Conservation (phyloP, 1,140 invertebrate genomes). For the Monochamus saltuarius region DNA sequence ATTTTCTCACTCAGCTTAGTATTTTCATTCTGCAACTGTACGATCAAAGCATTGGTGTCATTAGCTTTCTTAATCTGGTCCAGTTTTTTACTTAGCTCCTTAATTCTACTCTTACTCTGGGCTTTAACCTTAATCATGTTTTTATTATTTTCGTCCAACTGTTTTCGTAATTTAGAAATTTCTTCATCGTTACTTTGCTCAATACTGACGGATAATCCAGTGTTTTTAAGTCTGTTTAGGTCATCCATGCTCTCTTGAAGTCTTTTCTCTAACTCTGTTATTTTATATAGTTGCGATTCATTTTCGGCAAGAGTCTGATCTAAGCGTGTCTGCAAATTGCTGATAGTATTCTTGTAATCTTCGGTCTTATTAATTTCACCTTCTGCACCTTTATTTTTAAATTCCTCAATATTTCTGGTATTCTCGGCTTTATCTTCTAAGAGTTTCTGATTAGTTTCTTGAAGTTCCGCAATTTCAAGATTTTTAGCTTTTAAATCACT, state of each 20-base stretch:
- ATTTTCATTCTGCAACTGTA: conserved; percentile 59
- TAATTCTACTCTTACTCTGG: conserved; percentile 76
- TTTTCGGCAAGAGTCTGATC: conserved; percentile 31
- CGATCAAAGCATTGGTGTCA: conserved; percentile 68
- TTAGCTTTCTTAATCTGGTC: conserved; percentile 73
- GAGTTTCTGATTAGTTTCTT: conserved; percentile 59
- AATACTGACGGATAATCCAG: conserved; percentile 6
- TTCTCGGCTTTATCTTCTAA: conserved; percentile 27
- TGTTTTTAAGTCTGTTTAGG: conserved; percentile 43
- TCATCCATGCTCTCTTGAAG: conserved; percentile 51
- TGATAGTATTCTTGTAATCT: conserved; percentile 40
- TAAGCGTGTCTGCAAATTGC: conserved; percentile 54
- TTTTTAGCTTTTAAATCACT: conserved; percentile 42
- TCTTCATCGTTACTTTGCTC: conserved; percentile 45
- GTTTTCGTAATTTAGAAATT: conserved; percentile 62
- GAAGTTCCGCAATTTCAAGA: conserved; percentile 50
- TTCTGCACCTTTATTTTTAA: background rate
- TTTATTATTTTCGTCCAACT: conserved; percentile 75
- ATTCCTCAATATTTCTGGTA: conserved; percentile 1
- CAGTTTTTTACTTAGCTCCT: conserved; percentile 79
- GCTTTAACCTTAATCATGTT: conserved; percentile 83
- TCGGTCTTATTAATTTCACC: conserved; percentile 30
- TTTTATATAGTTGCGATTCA: conserved; percentile 31
- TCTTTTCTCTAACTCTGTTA: conserved; percentile 50
- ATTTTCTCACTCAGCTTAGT: conserved; percentile 73